A percentile compares a stretch with the other conserved stretches of the same genome.
phyloP scores from a whole-genome alignment of 2,888 invertebrate genomes.

The Rhodophaea formosa region DNA sequence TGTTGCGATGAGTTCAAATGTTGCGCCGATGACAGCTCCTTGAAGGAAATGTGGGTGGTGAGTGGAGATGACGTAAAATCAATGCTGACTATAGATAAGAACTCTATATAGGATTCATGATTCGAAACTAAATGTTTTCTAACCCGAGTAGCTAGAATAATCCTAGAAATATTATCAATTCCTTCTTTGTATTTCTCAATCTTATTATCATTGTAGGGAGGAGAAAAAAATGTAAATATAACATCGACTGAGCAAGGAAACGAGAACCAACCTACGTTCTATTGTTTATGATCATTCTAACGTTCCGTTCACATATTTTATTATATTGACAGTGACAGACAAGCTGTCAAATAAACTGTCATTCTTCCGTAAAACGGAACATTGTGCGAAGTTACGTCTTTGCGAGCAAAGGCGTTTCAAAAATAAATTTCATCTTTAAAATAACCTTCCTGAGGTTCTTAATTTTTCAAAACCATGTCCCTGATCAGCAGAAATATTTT shows the following conservation, averaged over 20 bases:
- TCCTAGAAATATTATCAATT: no score
- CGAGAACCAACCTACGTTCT: no score
- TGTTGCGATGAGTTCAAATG: constrained; percentile 62
- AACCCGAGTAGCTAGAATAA: no score
- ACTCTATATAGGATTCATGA: not conserved
- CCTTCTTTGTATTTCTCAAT: no score
- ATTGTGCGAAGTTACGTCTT: constrained; percentile 51
- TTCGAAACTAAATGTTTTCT: no score
- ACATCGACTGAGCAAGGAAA: no score
- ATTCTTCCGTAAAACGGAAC: constrained; percentile 35
- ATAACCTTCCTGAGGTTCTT: constrained; percentile 47
- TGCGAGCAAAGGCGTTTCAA: constrained; percentile 47
- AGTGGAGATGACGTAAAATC: constrained; percentile 49
- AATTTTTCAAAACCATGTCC: constrained; percentile 52
- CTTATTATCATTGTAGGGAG: no score
- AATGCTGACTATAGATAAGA: constrained; percentile 52
- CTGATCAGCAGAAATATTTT: constrained; percentile 66
- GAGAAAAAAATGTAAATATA: no score
- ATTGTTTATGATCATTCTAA: no score
- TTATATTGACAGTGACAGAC: not conserved
- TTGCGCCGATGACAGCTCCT: constrained; percentile 65
- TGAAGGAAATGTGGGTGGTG: constrained; percentile 26
- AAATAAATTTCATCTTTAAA: constrained; percentile 51
- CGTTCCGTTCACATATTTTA: no score
- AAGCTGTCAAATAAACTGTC: not conserved